phyloP scores from a whole-genome alignment of 2,888 invertebrate species.

The Cyaniris semiargus region DNA sequence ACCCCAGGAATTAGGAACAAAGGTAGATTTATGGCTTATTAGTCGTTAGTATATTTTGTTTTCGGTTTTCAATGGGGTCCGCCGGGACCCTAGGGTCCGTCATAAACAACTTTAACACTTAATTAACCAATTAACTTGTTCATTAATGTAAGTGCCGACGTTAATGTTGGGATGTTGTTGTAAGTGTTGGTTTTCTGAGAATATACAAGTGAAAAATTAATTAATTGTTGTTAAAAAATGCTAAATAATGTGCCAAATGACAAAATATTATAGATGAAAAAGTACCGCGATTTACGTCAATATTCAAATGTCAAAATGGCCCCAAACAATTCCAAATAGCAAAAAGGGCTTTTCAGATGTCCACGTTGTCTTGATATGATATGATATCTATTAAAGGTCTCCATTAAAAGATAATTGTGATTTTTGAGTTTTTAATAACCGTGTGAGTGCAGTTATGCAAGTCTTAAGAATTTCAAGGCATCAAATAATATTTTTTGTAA shows the following conservation, averaged over 20 bases:
- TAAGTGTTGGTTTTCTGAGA: not conserved
- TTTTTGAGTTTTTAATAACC: no score
- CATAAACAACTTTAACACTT: constrained; percentile 27
- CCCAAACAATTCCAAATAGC: no score
- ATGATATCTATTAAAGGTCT: no score
- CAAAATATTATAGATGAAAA: no score
- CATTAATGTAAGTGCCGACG: not conserved
- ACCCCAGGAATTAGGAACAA: constrained; percentile 20
- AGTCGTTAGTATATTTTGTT: constrained; percentile 26
- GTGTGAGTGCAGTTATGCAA: no score
- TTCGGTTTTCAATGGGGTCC: constrained; percentile 27
- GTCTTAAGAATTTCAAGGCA: no score
- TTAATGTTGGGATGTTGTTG: not conserved
- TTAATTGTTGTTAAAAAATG: not conserved
- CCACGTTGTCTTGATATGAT: no score
- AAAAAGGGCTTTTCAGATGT: no score
- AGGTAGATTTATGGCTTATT: constrained; percentile 29
- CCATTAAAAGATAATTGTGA: no score
- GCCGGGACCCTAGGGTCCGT: not conserved
- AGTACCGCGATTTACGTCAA: no score
- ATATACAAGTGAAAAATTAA: not conserved
- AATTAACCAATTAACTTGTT: constrained; percentile 25
- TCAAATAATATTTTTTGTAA: no score
- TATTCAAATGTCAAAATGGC: no score
- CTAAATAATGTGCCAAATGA: not conserved